phyloP scores from a whole-genome alignment of 2,888 invertebrate species.

The Drosophila aldrichi region DNA sequence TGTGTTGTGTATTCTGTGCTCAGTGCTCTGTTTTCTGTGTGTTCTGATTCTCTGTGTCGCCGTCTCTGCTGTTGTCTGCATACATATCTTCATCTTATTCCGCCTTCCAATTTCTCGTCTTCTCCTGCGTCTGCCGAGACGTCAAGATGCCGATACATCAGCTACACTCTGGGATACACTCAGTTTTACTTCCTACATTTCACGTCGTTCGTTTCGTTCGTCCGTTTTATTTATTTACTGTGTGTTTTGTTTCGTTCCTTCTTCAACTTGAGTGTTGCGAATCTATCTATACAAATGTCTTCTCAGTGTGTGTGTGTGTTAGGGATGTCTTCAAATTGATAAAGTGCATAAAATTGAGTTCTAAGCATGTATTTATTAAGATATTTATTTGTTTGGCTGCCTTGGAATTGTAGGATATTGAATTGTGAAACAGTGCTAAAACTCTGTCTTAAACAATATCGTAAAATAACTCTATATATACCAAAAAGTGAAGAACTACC shows the following conservation, averaged over 20 bases:
- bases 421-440: not conserved
- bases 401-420: slow-evolving; percentile 26
- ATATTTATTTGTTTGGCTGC: slow-evolving; percentile 12
- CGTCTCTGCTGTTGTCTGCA: slow-evolving; percentile 34
- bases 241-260: slow-evolving; percentile 54
- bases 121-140: slow-evolving; percentile 37
- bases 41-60: slow-evolving; percentile 28
- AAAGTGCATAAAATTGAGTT: slow-evolving; percentile 13
- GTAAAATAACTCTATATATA: not conserved
- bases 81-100: slow-evolving; percentile 32
- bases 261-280: slow-evolving; percentile 17
- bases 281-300: not conserved
- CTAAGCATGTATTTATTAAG: slow-evolving; percentile 7
- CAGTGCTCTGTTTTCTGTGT: slow-evolving; percentile 11
- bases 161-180: slow-evolving; percentile 50
- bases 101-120: slow-evolving; percentile 27
- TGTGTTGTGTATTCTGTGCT: slow-evolving; percentile 6
- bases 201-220: slow-evolving; percentile 33
- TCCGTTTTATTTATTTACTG: slow-evolving; percentile 49
- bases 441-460: not conserved
- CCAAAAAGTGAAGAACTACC: not conserved
- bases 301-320: not conserved
- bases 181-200: slow-evolving; percentile 56
- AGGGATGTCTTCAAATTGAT: slow-evolving; percentile 6
- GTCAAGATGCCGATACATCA: slow-evolving; percentile 66